Percentiles rank a stretch among this genome's conserved stretches.
phyloP scores from a whole-genome alignment of 2,113 vertebrate species.

The Nesoenas mayeri region DNA sequence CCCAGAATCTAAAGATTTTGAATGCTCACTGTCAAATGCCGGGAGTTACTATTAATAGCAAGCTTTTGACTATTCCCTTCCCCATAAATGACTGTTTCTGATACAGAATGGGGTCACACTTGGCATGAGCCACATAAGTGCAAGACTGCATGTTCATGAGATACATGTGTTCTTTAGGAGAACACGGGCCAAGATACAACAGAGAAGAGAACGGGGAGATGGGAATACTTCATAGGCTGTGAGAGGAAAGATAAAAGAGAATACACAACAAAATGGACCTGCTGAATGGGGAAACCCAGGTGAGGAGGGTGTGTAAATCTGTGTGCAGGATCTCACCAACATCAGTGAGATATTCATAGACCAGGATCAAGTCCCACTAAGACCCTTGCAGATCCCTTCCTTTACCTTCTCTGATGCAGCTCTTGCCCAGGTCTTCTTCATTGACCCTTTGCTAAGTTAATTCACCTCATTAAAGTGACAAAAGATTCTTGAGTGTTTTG shows the following conservation, averaged over 20 bases:
- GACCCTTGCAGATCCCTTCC: background rate
- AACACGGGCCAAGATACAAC: accelerated
- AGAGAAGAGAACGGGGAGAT: background rate
- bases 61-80: background rate
- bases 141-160: background rate
- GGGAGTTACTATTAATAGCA: background rate
- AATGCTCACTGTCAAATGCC: background rate
- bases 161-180: background rate
- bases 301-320: background rate
- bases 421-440: background rate
- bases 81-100: background rate
- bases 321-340: background rate
- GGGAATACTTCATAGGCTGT: background rate
- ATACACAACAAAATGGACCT: background rate
- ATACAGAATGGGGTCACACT: background rate
- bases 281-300: accelerated
- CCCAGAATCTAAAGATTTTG: background rate
- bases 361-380: background rate
- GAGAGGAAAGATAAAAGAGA: background rate
- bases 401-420: background rate
- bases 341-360: too few relatives aligned
- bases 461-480: background rate
- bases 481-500: background rate
- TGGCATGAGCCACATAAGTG: background rate
- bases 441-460: background rate